phyloP scores from a whole-genome alignment of 2,797 vertebrate species.

The Channallabes apus region DNA sequence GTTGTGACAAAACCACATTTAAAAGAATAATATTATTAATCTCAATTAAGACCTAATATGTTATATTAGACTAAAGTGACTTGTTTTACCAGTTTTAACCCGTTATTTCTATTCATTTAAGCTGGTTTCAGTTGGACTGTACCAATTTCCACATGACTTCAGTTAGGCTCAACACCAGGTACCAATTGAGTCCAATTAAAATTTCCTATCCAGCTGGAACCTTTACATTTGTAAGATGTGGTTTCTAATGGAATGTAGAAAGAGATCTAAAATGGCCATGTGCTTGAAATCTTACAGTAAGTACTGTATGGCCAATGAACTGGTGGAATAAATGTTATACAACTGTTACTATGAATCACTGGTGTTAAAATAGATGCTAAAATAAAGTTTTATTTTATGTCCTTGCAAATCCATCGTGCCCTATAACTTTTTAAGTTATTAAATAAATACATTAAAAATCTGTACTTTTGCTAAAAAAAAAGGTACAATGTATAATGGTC shows the following conservation, averaged over 20 bases:
- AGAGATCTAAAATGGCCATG: conserved; percentile 9
- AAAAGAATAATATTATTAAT: background rate
- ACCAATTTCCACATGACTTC: conserved; percentile 16
- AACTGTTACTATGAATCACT: background rate
- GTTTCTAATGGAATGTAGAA: conserved; percentile 6
- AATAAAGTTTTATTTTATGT: background rate
- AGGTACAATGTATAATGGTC: too few relatives aligned
- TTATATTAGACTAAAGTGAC: background rate
- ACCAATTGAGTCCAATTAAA: conserved; percentile 29
- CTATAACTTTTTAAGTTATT: background rate
- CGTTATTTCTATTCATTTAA: background rate
- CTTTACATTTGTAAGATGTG: conserved; percentile 29
- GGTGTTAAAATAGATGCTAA: background rate
- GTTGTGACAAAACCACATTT: background rate
- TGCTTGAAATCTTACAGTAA: background rate
- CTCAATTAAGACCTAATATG: background rate
- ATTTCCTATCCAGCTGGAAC: conserved; percentile 29
- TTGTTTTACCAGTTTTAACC: background rate
- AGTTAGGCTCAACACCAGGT: conserved; percentile 17
- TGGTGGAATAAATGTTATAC: background rate
- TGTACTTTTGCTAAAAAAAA: background rate
- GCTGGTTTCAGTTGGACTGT: background rate
- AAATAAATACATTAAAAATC: background rate
- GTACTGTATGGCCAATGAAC: background rate
- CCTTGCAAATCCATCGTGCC: background rate